These are phyloP conservation scores for Himalopsyche phryganea DNA, from an alignment of 1,140 invertebrate genomes.

Conservation along the genomic window DNA sequence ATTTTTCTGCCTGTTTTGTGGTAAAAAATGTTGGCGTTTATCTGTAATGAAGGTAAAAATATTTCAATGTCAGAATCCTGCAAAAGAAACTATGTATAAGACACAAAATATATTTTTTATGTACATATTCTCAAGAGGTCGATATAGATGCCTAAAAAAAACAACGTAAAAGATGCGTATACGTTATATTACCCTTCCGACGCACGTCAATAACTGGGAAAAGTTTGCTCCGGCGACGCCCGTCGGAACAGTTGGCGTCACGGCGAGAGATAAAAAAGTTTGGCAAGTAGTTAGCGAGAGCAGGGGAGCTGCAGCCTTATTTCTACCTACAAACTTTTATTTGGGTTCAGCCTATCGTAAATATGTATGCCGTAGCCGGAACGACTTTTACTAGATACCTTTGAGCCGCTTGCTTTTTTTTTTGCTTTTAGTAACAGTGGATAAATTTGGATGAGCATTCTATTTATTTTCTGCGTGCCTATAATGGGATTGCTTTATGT, in stretches of 20 bases:
- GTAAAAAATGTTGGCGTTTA: too few species aligned
- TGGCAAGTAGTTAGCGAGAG: constrained; percentile 26
- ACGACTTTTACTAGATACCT: constrained; percentile 8
- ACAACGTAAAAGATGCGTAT: too few species aligned
- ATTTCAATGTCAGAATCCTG: too few species aligned
- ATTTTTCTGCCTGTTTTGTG: too few species aligned
- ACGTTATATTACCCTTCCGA: constrained; percentile 24
- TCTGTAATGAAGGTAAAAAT: too few species aligned
- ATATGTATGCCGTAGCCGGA: constrained; percentile 22
- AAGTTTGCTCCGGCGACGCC: constrained; percentile 20
- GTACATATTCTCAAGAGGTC: background rate
- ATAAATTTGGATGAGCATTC: background rate
- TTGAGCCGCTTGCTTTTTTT: too few species aligned
- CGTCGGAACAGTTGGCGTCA: constrained; percentile 16
- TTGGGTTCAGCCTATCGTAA: constrained; percentile 24
- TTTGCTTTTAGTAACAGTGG: too few species aligned
- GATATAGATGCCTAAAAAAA: background rate
- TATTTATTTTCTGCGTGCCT: constrained; percentile 2
- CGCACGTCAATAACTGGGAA: constrained; percentile 29
- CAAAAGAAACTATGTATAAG: too few species aligned
- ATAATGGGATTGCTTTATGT: constrained; percentile 3
- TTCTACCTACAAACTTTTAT: constrained; percentile 21
- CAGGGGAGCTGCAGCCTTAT: background rate
- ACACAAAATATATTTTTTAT: too few species aligned
- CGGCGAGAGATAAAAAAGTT: constrained; percentile 32